Conservation (phyloP, 37 sponge, comb jelly and placozoan species). For the Hexactinellida sp. region DNA sequence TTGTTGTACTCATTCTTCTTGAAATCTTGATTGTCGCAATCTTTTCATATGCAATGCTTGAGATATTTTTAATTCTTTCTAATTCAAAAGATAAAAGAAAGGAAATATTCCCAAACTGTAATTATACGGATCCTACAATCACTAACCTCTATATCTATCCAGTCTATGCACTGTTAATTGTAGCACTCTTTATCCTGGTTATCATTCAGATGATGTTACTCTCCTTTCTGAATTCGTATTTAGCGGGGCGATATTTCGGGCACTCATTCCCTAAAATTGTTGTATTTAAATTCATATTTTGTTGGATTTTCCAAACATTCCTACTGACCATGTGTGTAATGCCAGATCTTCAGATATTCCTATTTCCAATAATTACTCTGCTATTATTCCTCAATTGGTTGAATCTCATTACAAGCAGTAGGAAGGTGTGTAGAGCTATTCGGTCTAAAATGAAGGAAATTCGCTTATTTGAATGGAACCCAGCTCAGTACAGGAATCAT, state of each 20-base stretch:
- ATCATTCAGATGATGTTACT: neutral
- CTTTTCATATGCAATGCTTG: too few relatives aligned
- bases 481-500: neutral
- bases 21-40: too few relatives aligned
- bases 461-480: neutral
- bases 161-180: neutral
- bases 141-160: neutral
- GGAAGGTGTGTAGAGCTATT: neutral
- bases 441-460: neutral
- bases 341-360: neutral
- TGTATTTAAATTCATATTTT: neutral
- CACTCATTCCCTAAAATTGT: neutral
- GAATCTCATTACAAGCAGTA: neutral
- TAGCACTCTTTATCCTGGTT: neutral
- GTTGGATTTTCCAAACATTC: neutral
- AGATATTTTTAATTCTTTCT: too few relatives aligned
- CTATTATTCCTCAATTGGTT: neutral
- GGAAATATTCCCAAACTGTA: too few relatives aligned
- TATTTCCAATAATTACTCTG: neutral
- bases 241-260: neutral
- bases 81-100: too few relatives aligned
- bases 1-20: too few relatives aligned
- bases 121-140: neutral
- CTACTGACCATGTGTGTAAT: neutral
- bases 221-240: neutral